Evolutionary conservation across 1,140 invertebrate species (phyloP), one percentile per base, ranked within the genome.

Genomic region (Caerostris darwini): DNA sequence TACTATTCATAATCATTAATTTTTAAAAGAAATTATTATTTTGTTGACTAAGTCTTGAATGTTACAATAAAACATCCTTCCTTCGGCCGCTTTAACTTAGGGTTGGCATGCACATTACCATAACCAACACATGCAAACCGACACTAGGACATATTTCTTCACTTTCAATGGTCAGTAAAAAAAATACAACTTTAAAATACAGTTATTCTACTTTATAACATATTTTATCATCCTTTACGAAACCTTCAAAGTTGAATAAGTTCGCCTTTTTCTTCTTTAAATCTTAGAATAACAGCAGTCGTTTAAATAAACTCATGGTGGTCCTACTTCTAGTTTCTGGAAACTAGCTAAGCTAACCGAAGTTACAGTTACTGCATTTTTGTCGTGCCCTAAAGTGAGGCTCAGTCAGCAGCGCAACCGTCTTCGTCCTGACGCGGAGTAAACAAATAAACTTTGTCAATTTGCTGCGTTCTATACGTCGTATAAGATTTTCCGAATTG

Each of bases 281-380:
- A n/a, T 50, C 69, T 34, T 77, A 19, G 69, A 77, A 77, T 34
- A 77, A 77, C 34, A 77, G 50, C 19, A 77, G 19, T 34, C 19
- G 61, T 64, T 64, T n/a, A n/a, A n/a, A 17, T 17, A 17, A n/a
- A 64, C 14, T 17, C 61, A 12, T 34, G 50, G 69, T 77, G n/a
- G n/a, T n/a, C n/a, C 19, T 77, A 50, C 69, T 10, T 34, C 69
- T 77, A 34, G 69, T 50, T 77, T 77, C 19, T n/a, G n/a, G n/a
- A 34, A 77, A 53, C 7, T 10, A 34, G 19, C 34, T 77, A 10
- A 10, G 19, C 19, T 77, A 88, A 67, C 58, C 64, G 56, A 88
- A 88, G 86, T 88, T 64, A 64, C 86, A 88, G 86, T 88, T 88
- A 88, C 86, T n/a, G 86, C 58, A 53, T 88, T 88, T 88, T 88